Conservation (phyloP, 2,797 vertebrate species). For the Spatula versicolor region DNA sequence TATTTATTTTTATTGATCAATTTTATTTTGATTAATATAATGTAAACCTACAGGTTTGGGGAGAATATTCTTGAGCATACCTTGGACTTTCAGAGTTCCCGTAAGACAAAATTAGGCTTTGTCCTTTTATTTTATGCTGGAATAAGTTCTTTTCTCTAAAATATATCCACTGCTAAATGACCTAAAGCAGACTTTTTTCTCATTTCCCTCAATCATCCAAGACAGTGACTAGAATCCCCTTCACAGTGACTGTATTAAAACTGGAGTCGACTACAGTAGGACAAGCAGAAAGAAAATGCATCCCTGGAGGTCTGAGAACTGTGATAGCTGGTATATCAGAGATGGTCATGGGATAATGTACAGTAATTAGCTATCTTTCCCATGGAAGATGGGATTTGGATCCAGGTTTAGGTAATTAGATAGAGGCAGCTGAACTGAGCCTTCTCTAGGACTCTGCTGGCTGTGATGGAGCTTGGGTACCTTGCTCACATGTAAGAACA, state of each 20-base stretch:
- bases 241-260: background rate
- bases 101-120: background rate
- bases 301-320: background rate
- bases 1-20: background rate
- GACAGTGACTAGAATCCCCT: background rate
- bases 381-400: background rate
- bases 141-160: background rate
- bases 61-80: background rate
- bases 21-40: background rate
- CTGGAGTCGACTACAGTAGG: background rate
- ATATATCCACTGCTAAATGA: background rate
- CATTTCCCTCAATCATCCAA: background rate
- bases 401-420: background rate
- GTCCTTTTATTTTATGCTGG: background rate
- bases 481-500: background rate
- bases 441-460: background rate
- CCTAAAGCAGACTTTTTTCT: background rate
- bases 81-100: background rate
- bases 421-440: background rate
- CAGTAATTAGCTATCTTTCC: background rate
- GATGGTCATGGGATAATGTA: background rate
- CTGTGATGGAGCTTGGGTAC: background rate
- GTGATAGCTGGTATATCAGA: background rate
- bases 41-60: background rate
- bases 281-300: background rate